Percentiles rank a stretch among this genome's conserved stretches.
Conservation (phyloP, 2,888 invertebrate species). For the Dynastes grantii region DNA sequence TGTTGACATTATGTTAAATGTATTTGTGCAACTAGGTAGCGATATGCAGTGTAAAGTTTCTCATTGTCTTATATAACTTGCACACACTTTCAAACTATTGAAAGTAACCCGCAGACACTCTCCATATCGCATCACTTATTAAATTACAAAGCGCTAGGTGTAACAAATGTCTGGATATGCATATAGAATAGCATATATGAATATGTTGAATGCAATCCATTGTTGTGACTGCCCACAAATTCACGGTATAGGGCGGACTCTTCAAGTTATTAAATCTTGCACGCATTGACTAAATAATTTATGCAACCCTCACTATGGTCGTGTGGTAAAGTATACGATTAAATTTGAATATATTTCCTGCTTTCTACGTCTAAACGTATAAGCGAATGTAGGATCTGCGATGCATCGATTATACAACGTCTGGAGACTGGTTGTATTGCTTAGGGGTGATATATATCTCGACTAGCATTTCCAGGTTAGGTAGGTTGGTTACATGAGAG, state of each 20-base stretch:
- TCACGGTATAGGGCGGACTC: slow-evolving; percentile 18
- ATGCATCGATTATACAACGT: slow-evolving; percentile 25
- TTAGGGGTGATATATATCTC: slow-evolving; percentile 2
- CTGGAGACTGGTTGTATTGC: neutral
- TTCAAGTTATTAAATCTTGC: slow-evolving; percentile 29
- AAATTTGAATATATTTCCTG: slow-evolving; percentile 46
- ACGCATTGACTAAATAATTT: slow-evolving; percentile 28
- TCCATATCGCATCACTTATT: neutral
- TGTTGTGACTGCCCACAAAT: slow-evolving; percentile 35
- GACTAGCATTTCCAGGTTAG: neutral
- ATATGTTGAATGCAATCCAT: slow-evolving; percentile 21
- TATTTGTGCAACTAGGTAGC: too few relatives aligned
- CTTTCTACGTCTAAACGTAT: slow-evolving; percentile 20
- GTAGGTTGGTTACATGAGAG: too few relatives aligned
- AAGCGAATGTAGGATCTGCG: slow-evolving; percentile 1
- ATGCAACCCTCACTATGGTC: slow-evolving; percentile 9
- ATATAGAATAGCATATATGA: slow-evolving; percentile 2
- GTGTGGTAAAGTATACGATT: neutral
- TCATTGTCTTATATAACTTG: too few relatives aligned
- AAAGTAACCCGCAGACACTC: too few relatives aligned
- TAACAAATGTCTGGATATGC: slow-evolving; percentile 1
- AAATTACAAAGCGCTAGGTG: slow-evolving; percentile 26
- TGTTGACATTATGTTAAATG: too few relatives aligned
- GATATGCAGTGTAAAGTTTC: too few relatives aligned
- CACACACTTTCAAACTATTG: too few relatives aligned